These are phyloP conservation scores for Dasypogon diadema DNA, from an alignment of 2,888 invertebrate genomes.

Conservation along the genomic window DNA sequence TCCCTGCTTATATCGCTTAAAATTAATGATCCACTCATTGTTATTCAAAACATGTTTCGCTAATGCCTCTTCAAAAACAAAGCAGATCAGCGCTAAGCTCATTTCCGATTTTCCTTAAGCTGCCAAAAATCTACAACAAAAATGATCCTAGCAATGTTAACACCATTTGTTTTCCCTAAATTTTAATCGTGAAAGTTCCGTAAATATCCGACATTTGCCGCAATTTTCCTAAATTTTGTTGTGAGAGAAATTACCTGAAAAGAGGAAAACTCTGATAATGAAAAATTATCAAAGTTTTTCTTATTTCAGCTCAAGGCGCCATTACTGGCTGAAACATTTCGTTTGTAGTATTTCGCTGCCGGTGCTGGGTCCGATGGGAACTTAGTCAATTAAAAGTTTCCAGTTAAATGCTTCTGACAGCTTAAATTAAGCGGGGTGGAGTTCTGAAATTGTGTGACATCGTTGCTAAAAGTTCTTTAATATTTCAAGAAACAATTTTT, in stretches of 20 bases:
- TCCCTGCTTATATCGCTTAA: no score
- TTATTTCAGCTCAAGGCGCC: neutral
- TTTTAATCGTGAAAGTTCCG: neutral
- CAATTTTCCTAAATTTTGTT: neutral
- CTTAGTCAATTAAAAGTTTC: conserved; percentile 36
- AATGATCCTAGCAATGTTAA: no score
- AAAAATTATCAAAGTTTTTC: neutral
- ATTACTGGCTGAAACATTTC: neutral
- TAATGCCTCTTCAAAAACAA: no score
- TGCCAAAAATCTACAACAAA: no score
- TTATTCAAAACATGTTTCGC: no score
- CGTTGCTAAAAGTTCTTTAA: conserved; percentile 10
- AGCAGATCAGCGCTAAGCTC: no score
- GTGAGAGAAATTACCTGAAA: neutral
- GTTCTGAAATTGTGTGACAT: conserved; percentile 1
- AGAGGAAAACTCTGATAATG: neutral
- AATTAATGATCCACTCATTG: no score
- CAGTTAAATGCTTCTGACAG: conserved; percentile 33
- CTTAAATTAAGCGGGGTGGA: neutral
- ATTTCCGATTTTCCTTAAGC: no score
- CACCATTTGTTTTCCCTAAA: neutral
- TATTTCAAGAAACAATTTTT: neutral
- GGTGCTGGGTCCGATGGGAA: neutral
- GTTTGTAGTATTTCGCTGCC: neutral
- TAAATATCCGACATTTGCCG: neutral